Conservation (phyloP, 2,113 vertebrate genomes). For the Mastomys coucha region DNA sequence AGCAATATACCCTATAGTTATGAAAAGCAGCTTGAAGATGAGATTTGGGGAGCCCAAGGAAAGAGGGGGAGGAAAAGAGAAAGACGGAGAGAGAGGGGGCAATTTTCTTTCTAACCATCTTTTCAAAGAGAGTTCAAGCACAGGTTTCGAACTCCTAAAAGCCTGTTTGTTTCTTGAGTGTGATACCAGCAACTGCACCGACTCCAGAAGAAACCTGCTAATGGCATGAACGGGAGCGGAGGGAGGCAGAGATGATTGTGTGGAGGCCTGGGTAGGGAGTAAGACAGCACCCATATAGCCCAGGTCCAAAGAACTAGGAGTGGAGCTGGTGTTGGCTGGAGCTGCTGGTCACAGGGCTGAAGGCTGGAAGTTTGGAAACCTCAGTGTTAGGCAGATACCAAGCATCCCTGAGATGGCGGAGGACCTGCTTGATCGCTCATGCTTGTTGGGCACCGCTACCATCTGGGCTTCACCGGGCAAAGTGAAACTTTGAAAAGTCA, state of each 20-base stretch:
- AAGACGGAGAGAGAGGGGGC: not conserved
- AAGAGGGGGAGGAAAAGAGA: not conserved
- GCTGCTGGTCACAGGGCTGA: conserved; percentile 66
- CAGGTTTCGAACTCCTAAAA: not conserved
- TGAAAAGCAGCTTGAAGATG: conserved; percentile 65
- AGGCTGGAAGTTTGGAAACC: conserved; percentile 74
- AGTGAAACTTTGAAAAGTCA: conserved; percentile 63
- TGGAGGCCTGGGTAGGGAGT: not conserved
- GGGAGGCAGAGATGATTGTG: not conserved
- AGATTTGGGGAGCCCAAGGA: rapidly evolving
- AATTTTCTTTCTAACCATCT: not conserved
- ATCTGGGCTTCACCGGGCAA: conserved; percentile 49
- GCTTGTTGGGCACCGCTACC: conserved; percentile 71
- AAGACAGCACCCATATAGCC: conserved; percentile 5
- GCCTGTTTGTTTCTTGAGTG: conserved; percentile 21
- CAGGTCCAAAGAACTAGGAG: not conserved
- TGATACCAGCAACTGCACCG: not conserved
- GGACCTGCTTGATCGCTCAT: conserved; percentile 64
- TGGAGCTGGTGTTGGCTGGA: not conserved
- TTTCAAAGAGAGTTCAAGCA: conserved; percentile 48
- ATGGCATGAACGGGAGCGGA: not conserved
- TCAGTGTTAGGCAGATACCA: conserved; percentile 79
- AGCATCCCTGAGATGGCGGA: conserved; percentile 78
- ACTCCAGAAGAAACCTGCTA: not conserved
- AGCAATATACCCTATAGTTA: conserved; percentile 72